phyloP scores from a whole-genome alignment of 2,888 invertebrate genomes.

The Aphidoletes aphidimyza region DNA sequence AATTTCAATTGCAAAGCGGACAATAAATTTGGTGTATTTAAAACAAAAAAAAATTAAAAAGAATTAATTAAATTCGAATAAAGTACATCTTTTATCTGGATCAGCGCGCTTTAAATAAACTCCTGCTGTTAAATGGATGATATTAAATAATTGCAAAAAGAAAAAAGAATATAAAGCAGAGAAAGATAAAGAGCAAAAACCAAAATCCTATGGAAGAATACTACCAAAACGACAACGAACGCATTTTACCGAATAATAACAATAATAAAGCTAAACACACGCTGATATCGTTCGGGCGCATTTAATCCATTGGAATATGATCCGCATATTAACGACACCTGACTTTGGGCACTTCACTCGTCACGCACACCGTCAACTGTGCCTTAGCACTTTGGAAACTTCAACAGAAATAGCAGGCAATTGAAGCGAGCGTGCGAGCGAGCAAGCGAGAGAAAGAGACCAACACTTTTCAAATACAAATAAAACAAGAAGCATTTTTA shows the following conservation, averaged over 20 bases:
- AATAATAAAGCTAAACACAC: constrained; percentile 33
- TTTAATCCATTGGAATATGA: constrained; percentile 42
- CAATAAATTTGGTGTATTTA: constrained; percentile 19
- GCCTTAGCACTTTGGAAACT: constrained; percentile 6
- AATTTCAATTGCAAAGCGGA: background rate
- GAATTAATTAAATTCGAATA: constrained; percentile 44
- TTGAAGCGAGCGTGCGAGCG: background rate
- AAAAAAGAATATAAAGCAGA: background rate
- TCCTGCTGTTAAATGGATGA: constrained; percentile 49
- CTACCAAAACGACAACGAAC: too few relatives aligned
- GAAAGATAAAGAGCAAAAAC: background rate
- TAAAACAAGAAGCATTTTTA: constrained; percentile 44
- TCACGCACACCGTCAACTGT: constrained; percentile 52
- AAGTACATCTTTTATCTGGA: constrained; percentile 44
- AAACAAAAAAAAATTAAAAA: too few relatives aligned
- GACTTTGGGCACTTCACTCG: constrained; percentile 54
- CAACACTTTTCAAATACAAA: constrained; percentile 33
- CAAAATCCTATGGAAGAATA: background rate
- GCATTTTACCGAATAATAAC: constrained; percentile 45
- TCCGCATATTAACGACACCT: constrained; percentile 54
- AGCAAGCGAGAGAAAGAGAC: background rate
- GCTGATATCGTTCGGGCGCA: constrained; percentile 37
- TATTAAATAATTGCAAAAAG: constrained; percentile 49
- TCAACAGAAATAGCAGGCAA: too few relatives aligned
- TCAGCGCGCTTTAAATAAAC: constrained; percentile 22